A percentile compares a stretch with the other conserved stretches of the same genome.
phyloP scores from a whole-genome alignment of 1,140 invertebrate genomes.

The Drosophila funebris region DNA sequence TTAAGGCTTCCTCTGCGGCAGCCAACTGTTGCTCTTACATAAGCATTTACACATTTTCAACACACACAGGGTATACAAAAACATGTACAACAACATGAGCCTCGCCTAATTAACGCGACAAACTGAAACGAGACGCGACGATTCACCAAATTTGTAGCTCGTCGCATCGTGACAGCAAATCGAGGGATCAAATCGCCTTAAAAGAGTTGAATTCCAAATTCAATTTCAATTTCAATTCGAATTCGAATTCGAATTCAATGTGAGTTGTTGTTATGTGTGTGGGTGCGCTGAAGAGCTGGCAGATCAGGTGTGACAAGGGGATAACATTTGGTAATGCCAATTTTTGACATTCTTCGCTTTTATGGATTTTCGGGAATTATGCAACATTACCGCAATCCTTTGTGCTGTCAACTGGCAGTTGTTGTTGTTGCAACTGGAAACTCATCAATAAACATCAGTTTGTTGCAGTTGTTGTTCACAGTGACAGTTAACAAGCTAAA shows the following conservation, averaged over 20 bases:
- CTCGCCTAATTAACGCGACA: conserved; percentile 53
- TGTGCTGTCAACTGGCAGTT: conserved; percentile 48
- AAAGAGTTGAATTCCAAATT: conserved; percentile 47
- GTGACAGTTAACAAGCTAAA: conserved; percentile 29
- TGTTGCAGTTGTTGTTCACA: not conserved
- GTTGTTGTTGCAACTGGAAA: conserved; percentile 27
- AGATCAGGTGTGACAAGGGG: conserved; percentile 1
- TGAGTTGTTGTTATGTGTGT: conserved; percentile 4
- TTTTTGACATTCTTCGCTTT: conserved; percentile 17
- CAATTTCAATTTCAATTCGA: conserved; percentile 37
- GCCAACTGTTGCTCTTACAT: no score
- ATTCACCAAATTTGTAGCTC: conserved; percentile 56
- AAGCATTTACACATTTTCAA: not conserved
- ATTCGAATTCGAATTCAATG: conserved; percentile 3
- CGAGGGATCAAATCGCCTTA: conserved; percentile 70
- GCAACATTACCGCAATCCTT: conserved; percentile 28
- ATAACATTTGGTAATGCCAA: conserved; percentile 28
- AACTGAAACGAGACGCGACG: conserved; percentile 1
- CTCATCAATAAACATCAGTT: conserved; percentile 61
- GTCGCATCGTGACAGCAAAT: conserved; percentile 60
- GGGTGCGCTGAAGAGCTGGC: not conserved
- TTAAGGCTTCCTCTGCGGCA: no score
- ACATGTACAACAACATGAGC: not conserved
- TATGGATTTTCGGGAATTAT: conserved; percentile 11
- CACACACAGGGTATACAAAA: not conserved